Base-by-base conservation (phyloP, 2,113 vertebrate species). In the Seriola quinqueradiata region DNA sequence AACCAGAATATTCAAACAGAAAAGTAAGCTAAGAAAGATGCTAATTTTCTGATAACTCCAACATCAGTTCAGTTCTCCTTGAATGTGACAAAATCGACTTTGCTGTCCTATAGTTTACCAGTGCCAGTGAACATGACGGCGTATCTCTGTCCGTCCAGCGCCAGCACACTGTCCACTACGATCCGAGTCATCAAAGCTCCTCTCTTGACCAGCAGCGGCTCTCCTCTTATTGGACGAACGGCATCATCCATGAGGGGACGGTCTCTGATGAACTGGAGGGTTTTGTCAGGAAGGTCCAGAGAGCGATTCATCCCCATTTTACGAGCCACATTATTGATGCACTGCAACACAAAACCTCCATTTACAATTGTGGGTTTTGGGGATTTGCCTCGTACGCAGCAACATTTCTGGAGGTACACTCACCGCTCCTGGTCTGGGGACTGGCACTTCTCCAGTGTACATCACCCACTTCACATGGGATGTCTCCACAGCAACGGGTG, bases 121-220 rank as follows among this genome's bases (percentile, higher is more conserved):
- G 96, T 95, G 87, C 95, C 96, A 25, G 94, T 89, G 85, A 96
- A 97, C 92, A 96, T 94, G 64, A 96, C 92, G 0, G 82, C 60
- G 1, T 95, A 79, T 0, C 5, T 81, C 70, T 93, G 46, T 52
- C 93, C 83, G 1, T 96, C 91, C 19, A 95, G 91, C 19, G 92
- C 91, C 42, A 63, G 12, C 55, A 92, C 85, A 8, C 84, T 82
- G 79, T 95, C 94, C 75, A 95, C 95, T 0, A 93, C 95, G 2
- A 95, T 92, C 64, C 92, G 93, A 38, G 94, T 94, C n/a, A 95
- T 92, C 64, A 84, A 61, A 10, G 95, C 75, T 25, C 93, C 95
- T 67, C 69, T 88, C 66, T 84, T 93, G 68, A 96, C 52, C 25
- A 97, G 93, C 72, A 94, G 77, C 0, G 95, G 96, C 9, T 70